A percentile compares a stretch with the other conserved stretches of the same genome.
phyloP scores from a whole-genome alignment of 2,797 vertebrate genomes.

The Cyclopterus lumpus region DNA sequence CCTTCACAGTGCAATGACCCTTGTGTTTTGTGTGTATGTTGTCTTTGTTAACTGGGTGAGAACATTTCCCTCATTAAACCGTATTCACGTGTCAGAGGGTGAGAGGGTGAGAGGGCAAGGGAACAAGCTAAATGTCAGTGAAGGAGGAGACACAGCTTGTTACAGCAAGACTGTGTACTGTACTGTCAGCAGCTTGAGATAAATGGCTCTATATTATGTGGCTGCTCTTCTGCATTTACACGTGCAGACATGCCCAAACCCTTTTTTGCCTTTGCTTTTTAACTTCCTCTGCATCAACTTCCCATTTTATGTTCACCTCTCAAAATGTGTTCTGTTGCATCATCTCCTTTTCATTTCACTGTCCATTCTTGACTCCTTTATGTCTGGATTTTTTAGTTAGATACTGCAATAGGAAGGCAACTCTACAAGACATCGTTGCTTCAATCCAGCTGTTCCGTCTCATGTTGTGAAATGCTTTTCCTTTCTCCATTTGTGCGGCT shows the following conservation, averaged over 20 bases:
- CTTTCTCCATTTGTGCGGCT: constrained; percentile 22
- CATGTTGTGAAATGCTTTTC: background rate
- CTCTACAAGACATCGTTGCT: background rate
- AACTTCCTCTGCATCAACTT: background rate
- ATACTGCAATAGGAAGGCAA: background rate
- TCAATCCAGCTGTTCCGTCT: constrained; percentile 10
- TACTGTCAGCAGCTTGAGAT: constrained; percentile 9
- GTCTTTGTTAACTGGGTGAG: constrained; percentile 29
- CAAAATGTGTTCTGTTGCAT: background rate
- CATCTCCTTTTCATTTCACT: background rate
- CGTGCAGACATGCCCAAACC: background rate
- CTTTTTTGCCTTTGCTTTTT: background rate
- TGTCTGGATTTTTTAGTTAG: background rate
- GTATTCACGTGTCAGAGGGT: background rate
- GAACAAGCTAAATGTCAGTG: constrained; percentile 11
- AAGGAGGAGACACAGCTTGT: constrained; percentile 28
- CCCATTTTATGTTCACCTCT: constrained; percentile 11
- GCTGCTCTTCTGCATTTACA: constrained; percentile 12
- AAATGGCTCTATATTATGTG: constrained; percentile 6
- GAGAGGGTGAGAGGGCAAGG: constrained; percentile 10
- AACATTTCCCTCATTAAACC: constrained; percentile 26
- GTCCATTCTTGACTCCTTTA: background rate
- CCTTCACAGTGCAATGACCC: constrained; percentile 38
- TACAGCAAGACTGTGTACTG: constrained; percentile 6
- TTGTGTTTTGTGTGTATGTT: constrained; percentile 28